phyloP scores from a whole-genome alignment of 2,797 vertebrate species.

The Lutjanus argentimaculatus region DNA sequence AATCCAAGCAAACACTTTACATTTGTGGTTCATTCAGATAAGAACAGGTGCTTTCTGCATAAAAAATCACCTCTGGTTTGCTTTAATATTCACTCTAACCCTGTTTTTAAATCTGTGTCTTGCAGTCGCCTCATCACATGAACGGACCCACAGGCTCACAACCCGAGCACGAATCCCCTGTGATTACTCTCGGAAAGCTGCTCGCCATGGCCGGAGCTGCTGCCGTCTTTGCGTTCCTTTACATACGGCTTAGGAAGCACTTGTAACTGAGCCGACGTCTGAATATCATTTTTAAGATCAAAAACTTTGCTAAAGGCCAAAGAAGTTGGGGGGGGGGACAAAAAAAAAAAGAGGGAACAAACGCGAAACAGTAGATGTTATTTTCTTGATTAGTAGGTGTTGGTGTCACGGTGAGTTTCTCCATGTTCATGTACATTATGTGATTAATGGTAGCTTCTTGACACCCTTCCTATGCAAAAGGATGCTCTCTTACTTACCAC shows the following conservation, averaged over 20 bases:
- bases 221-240: constrained; percentile 61
- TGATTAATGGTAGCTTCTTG: constrained; percentile 65
- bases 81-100: background rate
- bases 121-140: constrained; percentile 63
- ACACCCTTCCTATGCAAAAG: constrained; percentile 55
- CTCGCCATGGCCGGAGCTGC: constrained; percentile 44
- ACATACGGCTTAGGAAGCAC: constrained; percentile 62
- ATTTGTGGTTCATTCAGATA: background rate
- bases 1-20: background rate
- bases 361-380: constrained; percentile 43
- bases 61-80: background rate
- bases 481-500: constrained; percentile 41
- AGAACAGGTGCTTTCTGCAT: background rate
- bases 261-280: constrained; percentile 67
- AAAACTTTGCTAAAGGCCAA: constrained; percentile 76
- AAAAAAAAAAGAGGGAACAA: constrained; percentile 43
- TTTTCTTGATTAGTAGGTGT: constrained; percentile 53
- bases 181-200: constrained; percentile 55
- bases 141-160: constrained; percentile 73
- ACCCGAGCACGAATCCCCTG: constrained; percentile 55
- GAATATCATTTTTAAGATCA: constrained; percentile 66
- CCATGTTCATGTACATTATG: constrained; percentile 36
- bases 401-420: constrained; percentile 49
- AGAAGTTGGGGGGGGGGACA: constrained; percentile 43
- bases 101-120: constrained; percentile 34